Conservation (phyloP, 2,797 vertebrate species). For the Synaphobranchus kaupii region DNA sequence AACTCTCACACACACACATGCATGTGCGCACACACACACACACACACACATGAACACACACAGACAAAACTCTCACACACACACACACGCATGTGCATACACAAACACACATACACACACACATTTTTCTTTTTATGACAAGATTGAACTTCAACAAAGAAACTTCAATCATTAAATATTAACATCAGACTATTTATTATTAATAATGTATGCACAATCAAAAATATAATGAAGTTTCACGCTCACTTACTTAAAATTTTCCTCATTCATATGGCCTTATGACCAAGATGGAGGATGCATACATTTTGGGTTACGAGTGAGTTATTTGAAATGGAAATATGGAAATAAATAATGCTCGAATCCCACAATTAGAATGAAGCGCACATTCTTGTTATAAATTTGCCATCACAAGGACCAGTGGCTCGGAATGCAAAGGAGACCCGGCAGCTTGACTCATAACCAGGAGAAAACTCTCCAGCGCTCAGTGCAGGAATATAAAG, state of each 20-base stretch:
- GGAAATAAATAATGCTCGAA: background rate
- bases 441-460: too few relatives aligned
- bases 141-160: background rate
- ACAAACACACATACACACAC: background rate
- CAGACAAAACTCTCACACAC: background rate
- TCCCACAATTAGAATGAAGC: background rate
- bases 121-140: background rate
- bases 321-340: background rate
- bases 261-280: background rate
- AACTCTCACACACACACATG: background rate
- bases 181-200: background rate
- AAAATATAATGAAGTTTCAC: background rate
- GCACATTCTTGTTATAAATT: background rate
- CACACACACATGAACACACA: background rate
- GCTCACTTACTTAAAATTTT: background rate
- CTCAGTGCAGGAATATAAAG: background rate
- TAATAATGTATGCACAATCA: background rate
- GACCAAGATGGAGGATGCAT: too few relatives aligned
- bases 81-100: background rate
- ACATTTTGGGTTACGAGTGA: background rate
- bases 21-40: background rate
- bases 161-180: background rate
- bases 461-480: slow-evolving; percentile 16
- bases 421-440: too few relatives aligned
- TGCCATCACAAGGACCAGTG: background rate